Percentiles rank a stretch among this genome's conserved stretches.
Evolutionary conservation across 2,113 vertebrate species (phyloP).

Genomic region (Mormyrus iriodes): DNA sequence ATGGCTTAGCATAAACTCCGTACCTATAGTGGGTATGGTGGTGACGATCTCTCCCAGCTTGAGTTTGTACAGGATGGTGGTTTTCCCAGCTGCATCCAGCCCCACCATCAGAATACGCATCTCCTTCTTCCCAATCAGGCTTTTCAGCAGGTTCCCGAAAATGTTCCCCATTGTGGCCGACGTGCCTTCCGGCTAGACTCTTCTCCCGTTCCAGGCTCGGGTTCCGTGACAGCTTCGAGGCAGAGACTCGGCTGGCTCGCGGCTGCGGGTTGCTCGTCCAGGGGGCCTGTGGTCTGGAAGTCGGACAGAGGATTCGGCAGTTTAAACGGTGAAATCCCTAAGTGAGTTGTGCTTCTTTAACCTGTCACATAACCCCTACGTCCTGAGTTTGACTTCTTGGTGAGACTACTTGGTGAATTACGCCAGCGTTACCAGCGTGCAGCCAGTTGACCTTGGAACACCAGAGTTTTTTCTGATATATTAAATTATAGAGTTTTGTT

Average conservation of each 20-base stretch:
- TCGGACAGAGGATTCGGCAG: conserved; percentile 26
- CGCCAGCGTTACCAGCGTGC: neutral
- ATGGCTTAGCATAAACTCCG: neutral
- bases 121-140: conserved; percentile 22
- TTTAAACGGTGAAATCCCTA: neutral
- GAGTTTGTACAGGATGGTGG: conserved; percentile 30
- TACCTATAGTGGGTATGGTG: conserved; percentile 29
- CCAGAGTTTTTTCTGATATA: neutral
- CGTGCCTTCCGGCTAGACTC: neutral
- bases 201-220: conserved; percentile 23
- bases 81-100: conserved; percentile 26
- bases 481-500: conserved; percentile 1
- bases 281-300: neutral
- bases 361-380: neutral
- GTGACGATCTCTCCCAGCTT: conserved; percentile 29
- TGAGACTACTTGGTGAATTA: neutral
- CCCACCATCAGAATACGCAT: conserved; percentile 30
- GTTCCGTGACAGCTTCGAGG: conserved; percentile 3
- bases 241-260: conserved; percentile 20
- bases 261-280: conserved; percentile 21
- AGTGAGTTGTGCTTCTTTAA: neutral
- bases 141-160: conserved; percentile 88
- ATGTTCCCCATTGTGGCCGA: conserved; percentile 79
- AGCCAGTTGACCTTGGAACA: neutral
- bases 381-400: neutral